These are phyloP conservation scores for Drosophila emarginata DNA, from an alignment of 2,888 invertebrate genomes.

Conservation along the genomic window DNA sequence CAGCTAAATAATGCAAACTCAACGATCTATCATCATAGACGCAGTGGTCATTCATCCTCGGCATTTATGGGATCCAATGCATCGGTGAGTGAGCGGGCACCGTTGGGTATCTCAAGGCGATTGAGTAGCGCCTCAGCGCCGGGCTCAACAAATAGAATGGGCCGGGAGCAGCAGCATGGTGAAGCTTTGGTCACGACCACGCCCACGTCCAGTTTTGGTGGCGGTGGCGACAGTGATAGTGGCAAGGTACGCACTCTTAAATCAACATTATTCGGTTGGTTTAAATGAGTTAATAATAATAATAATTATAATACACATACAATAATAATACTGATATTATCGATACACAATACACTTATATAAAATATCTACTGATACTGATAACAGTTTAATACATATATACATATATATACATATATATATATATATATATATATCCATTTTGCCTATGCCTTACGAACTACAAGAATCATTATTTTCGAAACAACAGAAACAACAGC, in stretches of 20 bases:
- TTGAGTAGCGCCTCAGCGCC: constrained; percentile 77
- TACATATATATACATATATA: too few species aligned
- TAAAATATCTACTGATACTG: constrained; percentile 64
- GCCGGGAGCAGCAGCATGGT: constrained; percentile 43
- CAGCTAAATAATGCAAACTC: constrained; percentile 64
- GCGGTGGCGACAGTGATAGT: constrained; percentile 81
- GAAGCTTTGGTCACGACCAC: constrained; percentile 42
- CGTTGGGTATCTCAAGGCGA: constrained; percentile 60
- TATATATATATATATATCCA: background rate
- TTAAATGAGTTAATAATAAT: constrained; percentile 75
- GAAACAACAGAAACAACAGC: constrained; percentile 41
- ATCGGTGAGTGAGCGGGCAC: constrained; percentile 20
- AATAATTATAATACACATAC: constrained; percentile 45
- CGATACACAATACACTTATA: constrained; percentile 38
- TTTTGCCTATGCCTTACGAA: constrained; percentile 53
- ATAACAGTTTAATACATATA: constrained; percentile 59
- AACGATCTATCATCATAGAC: constrained; percentile 37
- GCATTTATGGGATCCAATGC: constrained; percentile 31
- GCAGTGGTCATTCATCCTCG: constrained; percentile 37
- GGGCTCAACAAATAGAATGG: constrained; percentile 46
- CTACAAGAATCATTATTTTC: constrained; percentile 49
- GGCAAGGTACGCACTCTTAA: constrained; percentile 83
- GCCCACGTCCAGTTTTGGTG: constrained; percentile 68
- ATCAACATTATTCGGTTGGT: constrained; percentile 83
- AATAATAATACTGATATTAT: constrained; percentile 56